These are phyloP conservation scores for Struthidea cinerea DNA, from an alignment of 2,113 vertebrate species.

Conservation along the genomic window DNA sequence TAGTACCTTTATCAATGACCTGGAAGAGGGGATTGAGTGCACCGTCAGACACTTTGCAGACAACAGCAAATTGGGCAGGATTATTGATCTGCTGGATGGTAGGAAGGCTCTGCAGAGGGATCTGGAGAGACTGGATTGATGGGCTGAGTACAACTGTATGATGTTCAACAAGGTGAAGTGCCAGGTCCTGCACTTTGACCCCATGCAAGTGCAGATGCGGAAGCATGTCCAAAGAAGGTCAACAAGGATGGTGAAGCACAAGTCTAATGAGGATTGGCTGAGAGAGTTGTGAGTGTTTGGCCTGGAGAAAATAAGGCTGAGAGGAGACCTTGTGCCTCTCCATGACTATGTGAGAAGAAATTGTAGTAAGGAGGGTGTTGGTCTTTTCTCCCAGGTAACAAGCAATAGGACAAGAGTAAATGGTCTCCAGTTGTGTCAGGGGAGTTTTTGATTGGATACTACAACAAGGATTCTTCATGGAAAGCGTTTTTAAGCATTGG, in stretches of 20 bases:
- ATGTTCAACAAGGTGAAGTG: neutral
- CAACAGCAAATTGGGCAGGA: neutral
- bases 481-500: neutral
- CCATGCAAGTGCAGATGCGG: neutral
- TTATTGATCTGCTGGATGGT: neutral
- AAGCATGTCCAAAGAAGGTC: neutral
- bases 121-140: neutral
- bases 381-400: neutral
- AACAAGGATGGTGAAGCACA: neutral
- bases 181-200: neutral
- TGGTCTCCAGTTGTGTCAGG: too few species aligned
- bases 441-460: neutral
- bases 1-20: neutral
- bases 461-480: neutral
- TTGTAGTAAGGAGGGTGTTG: neutral
- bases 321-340: neutral
- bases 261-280: too few species aligned
- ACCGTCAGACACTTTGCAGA: neutral
- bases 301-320: neutral
- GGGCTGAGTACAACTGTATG: neutral
- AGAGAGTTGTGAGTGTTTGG: neutral
- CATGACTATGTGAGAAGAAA: neutral
- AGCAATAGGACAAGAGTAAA: neutral
- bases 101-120: neutral
- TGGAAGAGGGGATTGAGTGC: neutral